Evolutionary conservation across 2,888 invertebrate species (phyloP).

Genomic region (Trichacis sp.): DNA sequence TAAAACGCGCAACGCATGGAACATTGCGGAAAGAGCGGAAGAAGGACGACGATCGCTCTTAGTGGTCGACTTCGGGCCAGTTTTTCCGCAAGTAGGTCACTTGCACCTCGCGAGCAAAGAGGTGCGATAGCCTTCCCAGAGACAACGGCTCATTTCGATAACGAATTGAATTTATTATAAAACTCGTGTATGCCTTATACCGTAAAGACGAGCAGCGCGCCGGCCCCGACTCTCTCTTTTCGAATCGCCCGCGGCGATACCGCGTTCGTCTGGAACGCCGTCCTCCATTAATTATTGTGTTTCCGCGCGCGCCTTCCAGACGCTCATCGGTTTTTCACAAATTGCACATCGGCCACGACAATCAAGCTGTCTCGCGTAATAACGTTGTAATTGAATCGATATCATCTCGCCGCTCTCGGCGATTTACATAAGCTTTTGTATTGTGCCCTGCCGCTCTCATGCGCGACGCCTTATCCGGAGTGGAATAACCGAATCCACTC

Average conservation of each 20-base stretch:
- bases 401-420: not conserved
- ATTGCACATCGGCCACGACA: slow-evolving; percentile 5
- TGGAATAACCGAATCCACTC: too few relatives aligned
- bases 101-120: slow-evolving; percentile 30
- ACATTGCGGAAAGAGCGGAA: slow-evolving; percentile 20
- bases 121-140: slow-evolving; percentile 32
- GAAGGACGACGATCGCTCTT: slow-evolving; percentile 33
- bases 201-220: slow-evolving; percentile 13
- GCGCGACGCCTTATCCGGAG: not conserved
- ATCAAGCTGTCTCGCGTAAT: slow-evolving; percentile 9
- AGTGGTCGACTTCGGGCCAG: slow-evolving; percentile 29
- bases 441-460: not conserved
- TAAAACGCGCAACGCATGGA: slow-evolving; percentile 24
- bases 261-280: slow-evolving; percentile 7
- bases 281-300: slow-evolving; percentile 23
- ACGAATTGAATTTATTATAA: slow-evolving; percentile 34
- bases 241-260: slow-evolving; percentile 12
- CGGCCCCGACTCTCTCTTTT: slow-evolving; percentile 33
- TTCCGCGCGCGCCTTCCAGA: slow-evolving; percentile 8
- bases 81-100: slow-evolving; percentile 34
- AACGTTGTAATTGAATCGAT: slow-evolving; percentile 14
- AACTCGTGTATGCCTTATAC: slow-evolving; percentile 20
- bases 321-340: slow-evolving; percentile 6
- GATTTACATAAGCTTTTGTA: not conserved
- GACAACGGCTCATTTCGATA: slow-evolving; percentile 38